Evolutionary conservation across 2,888 invertebrate species (phyloP), one percentile per base, ranked within the genome.

Genomic region (Cartodere bifasciata): DNA sequence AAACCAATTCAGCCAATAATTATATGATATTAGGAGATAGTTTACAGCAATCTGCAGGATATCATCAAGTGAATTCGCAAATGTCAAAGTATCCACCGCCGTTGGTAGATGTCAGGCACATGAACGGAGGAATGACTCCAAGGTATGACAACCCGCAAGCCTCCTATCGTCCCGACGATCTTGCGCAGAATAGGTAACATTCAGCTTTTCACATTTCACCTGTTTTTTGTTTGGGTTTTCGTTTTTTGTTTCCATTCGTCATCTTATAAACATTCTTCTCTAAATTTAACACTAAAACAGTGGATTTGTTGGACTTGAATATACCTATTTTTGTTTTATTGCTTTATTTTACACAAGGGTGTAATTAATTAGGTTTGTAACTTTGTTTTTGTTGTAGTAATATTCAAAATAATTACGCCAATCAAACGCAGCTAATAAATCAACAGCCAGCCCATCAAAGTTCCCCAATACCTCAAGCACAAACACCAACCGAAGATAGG

Each of bases 41-140:
- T 30, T 34, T 46, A 31, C 44, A 57, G 56, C 41, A 49, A 42
- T 47, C 47, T 24, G 27, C 32, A 39, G 62, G 45, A 50, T 63
- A 56, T 52, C 60, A 48, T 50, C 56, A 33, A 39, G 53, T 33
- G 45, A 50, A 36, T 4, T 43, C 46, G 46, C 64, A 63, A 44
- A 56, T 60, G 42, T 58, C 59, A 34, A 65, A 63, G 40, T 66
- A 64, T 45, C 69, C 70, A 29, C 70, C 70, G 23, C 68, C 69
- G 13, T 56, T 71, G 32, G 63, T 69, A 44, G 65, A 68, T 31
- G 66, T 67, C 16, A 34, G 48, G 11, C 59, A 58, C 35, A 50
- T 58, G 46, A 58, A 58, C 39, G 58, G 58, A n/a, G 54, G 53
- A 22, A 43, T 56, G 37, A 29, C 37, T 9, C 34, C 48, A 6